Conservation (phyloP, 1,140 invertebrate species). For the Neoseiulus cucumeris region DNA sequence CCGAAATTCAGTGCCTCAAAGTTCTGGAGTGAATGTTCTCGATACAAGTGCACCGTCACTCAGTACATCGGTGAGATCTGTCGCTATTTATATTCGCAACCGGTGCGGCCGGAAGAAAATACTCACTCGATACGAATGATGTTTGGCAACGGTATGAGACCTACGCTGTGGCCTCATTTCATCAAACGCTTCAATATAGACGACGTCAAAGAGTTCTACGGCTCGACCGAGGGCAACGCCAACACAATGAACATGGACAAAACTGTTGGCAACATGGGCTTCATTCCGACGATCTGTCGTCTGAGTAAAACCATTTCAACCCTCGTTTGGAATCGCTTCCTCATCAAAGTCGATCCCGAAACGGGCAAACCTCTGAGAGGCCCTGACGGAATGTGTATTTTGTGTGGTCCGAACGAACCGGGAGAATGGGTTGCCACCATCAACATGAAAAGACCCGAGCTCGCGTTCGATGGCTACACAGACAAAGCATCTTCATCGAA, state of each 20-base stretch:
- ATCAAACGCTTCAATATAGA: conserved; percentile 64
- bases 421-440: conserved; percentile 95
- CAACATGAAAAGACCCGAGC: conserved; percentile 37
- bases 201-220: conserved; percentile 71
- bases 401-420: conserved; percentile 54
- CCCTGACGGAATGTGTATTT: conserved; percentile 52
- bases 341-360: conserved; percentile 65
- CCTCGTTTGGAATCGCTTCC: conserved; percentile 55
- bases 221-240: conserved; percentile 91
- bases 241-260: conserved; percentile 78
- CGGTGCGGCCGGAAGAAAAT: conserved; percentile 47
- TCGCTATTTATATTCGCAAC: conserved; percentile 70
- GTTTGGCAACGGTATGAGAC: conserved; percentile 84
- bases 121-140: conserved; percentile 61
- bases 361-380: conserved; percentile 60
- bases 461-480: conserved; percentile 53
- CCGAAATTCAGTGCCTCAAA: conserved; percentile 82
- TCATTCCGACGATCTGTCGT: conserved; percentile 47
- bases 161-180: conserved; percentile 85
- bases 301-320: conserved; percentile 38
- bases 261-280: conserved; percentile 77
- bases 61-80: conserved; percentile 98
- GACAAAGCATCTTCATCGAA: conserved; percentile 73
- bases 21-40: conserved; percentile 75
- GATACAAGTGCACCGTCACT: conserved; percentile 86